phyloP scores from a whole-genome alignment of 2,888 invertebrate genomes.

The Cantharis rufa region DNA sequence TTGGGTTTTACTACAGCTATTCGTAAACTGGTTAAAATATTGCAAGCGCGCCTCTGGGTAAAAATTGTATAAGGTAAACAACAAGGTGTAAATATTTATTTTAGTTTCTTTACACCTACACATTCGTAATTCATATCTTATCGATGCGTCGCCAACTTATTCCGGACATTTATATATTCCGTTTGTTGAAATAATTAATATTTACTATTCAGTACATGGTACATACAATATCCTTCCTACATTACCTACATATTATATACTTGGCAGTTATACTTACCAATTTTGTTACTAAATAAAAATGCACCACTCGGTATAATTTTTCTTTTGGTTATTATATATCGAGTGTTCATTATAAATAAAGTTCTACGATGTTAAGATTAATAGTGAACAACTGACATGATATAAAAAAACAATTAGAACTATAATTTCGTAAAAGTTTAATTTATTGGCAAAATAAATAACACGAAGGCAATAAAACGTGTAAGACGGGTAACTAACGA shows the following conservation, averaged over 20 bases:
- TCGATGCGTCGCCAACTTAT: neutral
- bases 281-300: neutral
- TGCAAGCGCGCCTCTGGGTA: constrained; percentile 13
- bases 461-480: neutral
- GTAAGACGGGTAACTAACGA: neutral
- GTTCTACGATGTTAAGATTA: neutral
- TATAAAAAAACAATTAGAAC: neutral
- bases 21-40: neutral
- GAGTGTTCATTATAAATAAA: neutral
- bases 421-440: neutral
- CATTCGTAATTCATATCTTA: constrained; percentile 19
- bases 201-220: neutral
- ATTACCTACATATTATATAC: neutral
- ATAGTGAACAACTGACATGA: neutral
- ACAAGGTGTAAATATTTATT: constrained; percentile 18
- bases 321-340: neutral
- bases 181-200: neutral
- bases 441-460: neutral
- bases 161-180: neutral
- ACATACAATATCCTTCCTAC: neutral
- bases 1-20: neutral
- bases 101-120: constrained; percentile 21
- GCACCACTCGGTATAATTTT: too few relatives aligned
- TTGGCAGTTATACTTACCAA: neutral
- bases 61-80: constrained; percentile 20